These are phyloP conservation scores for Pithys albifrons DNA, from an alignment of 2,113 vertebrate species.

Conservation along the genomic window DNA sequence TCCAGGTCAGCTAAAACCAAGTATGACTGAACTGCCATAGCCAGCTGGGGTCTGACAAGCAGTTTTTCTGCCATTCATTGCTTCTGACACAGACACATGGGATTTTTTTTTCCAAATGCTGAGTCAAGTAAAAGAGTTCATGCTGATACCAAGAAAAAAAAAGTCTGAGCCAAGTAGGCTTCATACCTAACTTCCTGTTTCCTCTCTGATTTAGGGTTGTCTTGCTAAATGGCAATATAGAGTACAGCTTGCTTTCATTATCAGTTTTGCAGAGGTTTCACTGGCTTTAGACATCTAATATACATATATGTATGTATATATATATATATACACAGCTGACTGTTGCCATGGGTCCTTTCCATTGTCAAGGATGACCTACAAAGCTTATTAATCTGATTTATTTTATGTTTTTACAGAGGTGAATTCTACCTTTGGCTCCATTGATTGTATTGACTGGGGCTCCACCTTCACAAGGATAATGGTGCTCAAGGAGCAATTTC, in stretches of 20 bases:
- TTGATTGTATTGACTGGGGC: not conserved
- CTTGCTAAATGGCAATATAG: not conserved
- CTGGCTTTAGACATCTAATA: not conserved
- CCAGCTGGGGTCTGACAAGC: not conserved
- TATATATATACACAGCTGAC: not conserved
- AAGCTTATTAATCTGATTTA: not conserved
- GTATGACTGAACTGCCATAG: not conserved
- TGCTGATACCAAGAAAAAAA: not conserved
- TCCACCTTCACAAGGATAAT: not conserved
- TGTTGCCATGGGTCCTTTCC: not conserved
- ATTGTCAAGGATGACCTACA: not conserved
- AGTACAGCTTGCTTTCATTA: not conserved
- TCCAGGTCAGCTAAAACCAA: not conserved
- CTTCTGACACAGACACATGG: not conserved
- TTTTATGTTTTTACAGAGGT: not conserved
- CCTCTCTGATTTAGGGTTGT: not conserved
- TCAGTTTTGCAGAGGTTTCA: not conserved
- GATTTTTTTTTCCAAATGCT: not conserved
- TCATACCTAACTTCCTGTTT: not conserved
- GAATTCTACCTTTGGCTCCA: not conserved
- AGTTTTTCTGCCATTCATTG: not conserved
- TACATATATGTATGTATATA: not conserved
- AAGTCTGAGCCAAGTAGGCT: not conserved
- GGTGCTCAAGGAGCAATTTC: not conserved
- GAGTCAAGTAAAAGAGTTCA: not conserved